Conservation (phyloP, 2,113 vertebrate species). For the Chlorocebus sabaeus region DNA sequence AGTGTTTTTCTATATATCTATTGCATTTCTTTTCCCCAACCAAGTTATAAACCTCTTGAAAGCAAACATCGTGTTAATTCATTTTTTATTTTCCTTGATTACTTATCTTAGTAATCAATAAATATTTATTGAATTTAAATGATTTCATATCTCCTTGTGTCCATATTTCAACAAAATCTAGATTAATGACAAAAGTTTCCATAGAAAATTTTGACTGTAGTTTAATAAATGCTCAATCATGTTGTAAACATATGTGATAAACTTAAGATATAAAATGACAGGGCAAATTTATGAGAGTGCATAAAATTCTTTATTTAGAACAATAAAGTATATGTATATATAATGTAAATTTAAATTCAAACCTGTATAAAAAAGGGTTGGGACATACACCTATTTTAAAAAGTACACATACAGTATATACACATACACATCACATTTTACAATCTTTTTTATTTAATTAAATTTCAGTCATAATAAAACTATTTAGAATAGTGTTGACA, state of each 20-base stretch:
- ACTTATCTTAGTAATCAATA: neutral
- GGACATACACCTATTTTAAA: conserved; percentile 85
- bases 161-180: neutral
- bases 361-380: conserved; percentile 87
- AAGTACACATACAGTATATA: conserved; percentile 87
- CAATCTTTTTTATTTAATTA: conserved; percentile 81
- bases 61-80: neutral
- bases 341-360: conserved; percentile 88
- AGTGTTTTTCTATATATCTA: neutral
- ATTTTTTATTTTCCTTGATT: neutral
- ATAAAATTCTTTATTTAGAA: conserved; percentile 91
- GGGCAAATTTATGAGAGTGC: conserved; percentile 76
- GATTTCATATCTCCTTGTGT: neutral
- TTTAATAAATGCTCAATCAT: neutral
- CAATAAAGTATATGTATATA: conserved; percentile 90
- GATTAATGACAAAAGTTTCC: neutral
- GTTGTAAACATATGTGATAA: neutral
- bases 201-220: neutral
- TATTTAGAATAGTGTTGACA: conserved; percentile 82
- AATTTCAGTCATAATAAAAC: conserved; percentile 81
- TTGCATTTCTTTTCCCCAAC: neutral
- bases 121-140: neutral
- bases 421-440: conserved; percentile 87
- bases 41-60: neutral
- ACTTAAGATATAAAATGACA: conserved; percentile 60